Conservation (phyloP, 2,888 invertebrate species). For the Drosophila prolongata region DNA sequence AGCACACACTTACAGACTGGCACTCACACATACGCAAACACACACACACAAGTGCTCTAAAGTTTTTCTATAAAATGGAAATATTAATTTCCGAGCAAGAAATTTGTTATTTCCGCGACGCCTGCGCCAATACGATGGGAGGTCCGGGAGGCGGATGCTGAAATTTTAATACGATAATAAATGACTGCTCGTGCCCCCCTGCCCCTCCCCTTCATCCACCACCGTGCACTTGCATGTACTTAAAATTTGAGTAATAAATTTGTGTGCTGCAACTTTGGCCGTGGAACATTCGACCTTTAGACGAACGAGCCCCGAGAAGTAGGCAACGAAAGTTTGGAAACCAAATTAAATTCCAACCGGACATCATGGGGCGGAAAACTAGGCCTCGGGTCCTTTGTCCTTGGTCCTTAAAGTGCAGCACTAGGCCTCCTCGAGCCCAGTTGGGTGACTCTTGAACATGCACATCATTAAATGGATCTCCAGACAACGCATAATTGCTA, state of each 20-base stretch:
- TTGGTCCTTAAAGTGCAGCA: constrained; percentile 21
- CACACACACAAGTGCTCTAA: constrained; percentile 37
- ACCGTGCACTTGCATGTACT: constrained; percentile 35
- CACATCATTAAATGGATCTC: constrained; percentile 36
- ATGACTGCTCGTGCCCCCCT: constrained; percentile 38
- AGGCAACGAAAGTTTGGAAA: constrained; percentile 49
- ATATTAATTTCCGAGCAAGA: constrained; percentile 81
- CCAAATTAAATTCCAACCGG: constrained; percentile 46
- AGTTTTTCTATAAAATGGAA: constrained; percentile 76
- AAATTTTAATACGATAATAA: constrained; percentile 75
- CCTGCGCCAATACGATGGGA: constrained; percentile 47
- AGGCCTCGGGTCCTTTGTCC: constrained; percentile 15
- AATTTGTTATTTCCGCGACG: constrained; percentile 79
- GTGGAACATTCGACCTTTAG: constrained; percentile 46
- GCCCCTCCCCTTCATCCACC: not conserved
- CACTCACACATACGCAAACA: constrained; percentile 5
- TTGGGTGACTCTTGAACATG: constrained; percentile 12
- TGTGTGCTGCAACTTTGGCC: constrained; percentile 40
- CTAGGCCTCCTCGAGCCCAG: not conserved
- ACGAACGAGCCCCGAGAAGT: constrained; percentile 38
- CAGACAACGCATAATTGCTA: constrained; percentile 39
- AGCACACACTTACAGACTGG: constrained; percentile 9
- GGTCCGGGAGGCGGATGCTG: constrained; percentile 20
- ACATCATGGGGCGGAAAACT: not conserved
- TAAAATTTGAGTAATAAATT: constrained; percentile 53